These are phyloP conservation scores for Acanthaster planci DNA, from an alignment of 35 echinoderm and acorn worm species.

Conservation along the genomic window DNA sequence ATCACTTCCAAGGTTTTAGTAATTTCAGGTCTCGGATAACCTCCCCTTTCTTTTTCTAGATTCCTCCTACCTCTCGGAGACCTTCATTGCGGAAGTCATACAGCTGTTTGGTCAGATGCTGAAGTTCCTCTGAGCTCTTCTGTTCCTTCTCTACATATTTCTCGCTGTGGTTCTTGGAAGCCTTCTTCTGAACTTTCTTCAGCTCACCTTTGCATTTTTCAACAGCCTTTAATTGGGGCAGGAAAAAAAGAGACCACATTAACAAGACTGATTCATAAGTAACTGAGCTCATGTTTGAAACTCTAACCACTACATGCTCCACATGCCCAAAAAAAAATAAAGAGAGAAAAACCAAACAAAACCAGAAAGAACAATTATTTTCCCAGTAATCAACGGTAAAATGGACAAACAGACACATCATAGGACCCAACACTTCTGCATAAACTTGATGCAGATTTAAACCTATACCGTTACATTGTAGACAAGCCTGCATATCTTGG, in stretches of 20 bases:
- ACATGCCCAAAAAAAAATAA: too few species aligned
- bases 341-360: too few species aligned
- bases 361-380: too few species aligned
- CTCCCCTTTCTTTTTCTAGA: neutral
- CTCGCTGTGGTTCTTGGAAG: conserved; percentile 77
- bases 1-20: neutral
- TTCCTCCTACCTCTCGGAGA: conserved; percentile 67
- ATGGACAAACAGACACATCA: too few species aligned
- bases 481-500: too few species aligned
- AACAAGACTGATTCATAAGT: too few species aligned
- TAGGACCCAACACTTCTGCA: too few species aligned
- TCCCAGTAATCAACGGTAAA: too few species aligned
- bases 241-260: conserved; percentile 13
- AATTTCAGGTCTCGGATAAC: neutral
- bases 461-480: too few species aligned
- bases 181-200: conserved; percentile 92
- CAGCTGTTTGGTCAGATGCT: conserved; percentile 67
- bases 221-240: conserved; percentile 61
- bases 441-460: too few species aligned
- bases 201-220: conserved; percentile 83
- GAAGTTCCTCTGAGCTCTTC: conserved; percentile 78
- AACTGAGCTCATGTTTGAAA: too few species aligned
- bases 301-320: too few species aligned
- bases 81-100: conserved; percentile 71
- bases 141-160: conserved; percentile 94